These are phyloP conservation scores for Aphelenchoides bicaudatus DNA, from an alignment of 2,888 invertebrate species.

Conservation along the genomic window DNA sequence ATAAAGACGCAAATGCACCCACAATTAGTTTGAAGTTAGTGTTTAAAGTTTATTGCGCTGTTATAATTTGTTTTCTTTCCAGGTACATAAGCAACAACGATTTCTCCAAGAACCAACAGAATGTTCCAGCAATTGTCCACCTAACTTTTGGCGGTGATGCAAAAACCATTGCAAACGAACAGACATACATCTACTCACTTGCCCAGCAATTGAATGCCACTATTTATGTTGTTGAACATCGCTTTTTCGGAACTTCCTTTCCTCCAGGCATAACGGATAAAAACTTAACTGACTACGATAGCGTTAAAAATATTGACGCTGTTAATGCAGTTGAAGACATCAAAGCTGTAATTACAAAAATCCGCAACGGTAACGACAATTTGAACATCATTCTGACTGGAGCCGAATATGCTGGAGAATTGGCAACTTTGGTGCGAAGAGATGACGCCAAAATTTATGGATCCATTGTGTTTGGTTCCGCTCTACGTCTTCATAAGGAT, in stretches of 20 bases:
- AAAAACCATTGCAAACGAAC: neutral
- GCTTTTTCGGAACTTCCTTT: neutral
- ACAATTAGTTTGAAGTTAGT: no score
- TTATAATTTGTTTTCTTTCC: no score
- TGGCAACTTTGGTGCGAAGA: neutral
- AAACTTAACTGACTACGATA: neutral
- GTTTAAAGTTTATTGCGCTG: no score
- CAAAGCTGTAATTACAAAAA: constrained; percentile 5
- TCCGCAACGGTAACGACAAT: neutral
- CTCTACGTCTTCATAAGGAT: neutral
- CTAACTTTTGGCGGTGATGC: constrained; percentile 3
- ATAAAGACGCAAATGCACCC: no score
- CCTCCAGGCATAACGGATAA: neutral
- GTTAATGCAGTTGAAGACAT: constrained; percentile 1
- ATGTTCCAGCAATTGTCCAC: constrained; percentile 1
- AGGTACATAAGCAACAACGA: neutral
- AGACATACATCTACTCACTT: neutral
- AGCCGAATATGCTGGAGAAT: constrained; percentile 6
- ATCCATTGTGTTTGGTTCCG: constrained; percentile 9
- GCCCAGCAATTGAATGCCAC: constrained; percentile 18
- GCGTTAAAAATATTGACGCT: neutral
- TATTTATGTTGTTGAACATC: neutral
- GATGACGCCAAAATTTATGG: neutral
- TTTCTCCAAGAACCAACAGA: neutral
- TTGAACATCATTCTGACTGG: neutral